phyloP scores from a whole-genome alignment of 2,113 vertebrate genomes.

The Dipodomys stephensi region DNA sequence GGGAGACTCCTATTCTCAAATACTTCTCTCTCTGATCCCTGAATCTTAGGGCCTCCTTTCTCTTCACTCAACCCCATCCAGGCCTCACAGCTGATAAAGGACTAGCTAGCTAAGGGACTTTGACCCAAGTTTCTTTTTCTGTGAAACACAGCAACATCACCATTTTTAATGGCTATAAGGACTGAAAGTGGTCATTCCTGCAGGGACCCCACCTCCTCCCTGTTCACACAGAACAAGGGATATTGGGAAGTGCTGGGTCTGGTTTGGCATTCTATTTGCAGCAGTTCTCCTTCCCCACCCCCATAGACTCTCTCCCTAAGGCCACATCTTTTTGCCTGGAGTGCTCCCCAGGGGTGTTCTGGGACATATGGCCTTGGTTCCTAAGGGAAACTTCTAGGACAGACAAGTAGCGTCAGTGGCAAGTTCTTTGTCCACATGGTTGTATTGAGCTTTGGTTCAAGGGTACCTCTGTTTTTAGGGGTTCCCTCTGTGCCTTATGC shows the following conservation, averaged over 20 bases:
- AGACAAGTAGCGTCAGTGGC: neutral
- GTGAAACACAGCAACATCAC: neutral
- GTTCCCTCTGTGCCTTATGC: neutral
- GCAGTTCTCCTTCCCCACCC: neutral
- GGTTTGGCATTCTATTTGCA: neutral
- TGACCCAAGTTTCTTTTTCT: slow-evolving; percentile 6
- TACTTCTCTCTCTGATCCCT: neutral
- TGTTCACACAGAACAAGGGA: neutral
- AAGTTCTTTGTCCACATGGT: neutral
- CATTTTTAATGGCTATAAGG: neutral
- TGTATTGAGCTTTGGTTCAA: neutral
- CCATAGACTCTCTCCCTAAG: neutral
- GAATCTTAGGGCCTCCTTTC: neutral
- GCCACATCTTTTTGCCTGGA: neutral
- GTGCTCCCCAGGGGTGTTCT: neutral
- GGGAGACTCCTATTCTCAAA: neutral
- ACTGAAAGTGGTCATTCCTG: neutral
- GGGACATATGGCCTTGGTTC: neutral
- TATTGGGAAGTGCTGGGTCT: neutral
- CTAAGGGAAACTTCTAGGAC: neutral
- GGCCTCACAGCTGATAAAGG: neutral
- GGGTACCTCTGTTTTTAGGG: neutral
- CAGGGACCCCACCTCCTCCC: neutral
- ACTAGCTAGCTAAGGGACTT: neutral
- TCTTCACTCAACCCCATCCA: neutral